Conservation (phyloP, 2,113 vertebrate genomes). For the Anhinga anhinga region DNA sequence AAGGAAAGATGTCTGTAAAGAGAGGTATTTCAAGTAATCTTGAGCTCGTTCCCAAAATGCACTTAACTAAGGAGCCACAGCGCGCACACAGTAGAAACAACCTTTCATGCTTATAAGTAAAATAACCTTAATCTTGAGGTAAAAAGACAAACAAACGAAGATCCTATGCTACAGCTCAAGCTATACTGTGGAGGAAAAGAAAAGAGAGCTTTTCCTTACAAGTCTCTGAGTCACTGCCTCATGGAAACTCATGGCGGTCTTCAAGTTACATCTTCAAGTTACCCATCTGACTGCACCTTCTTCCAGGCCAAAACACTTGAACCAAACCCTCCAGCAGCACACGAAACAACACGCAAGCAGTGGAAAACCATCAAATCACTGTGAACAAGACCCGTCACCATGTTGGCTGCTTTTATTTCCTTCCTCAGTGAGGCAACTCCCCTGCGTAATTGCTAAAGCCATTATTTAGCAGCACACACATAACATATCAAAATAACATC, state of each 20-base stretch:
- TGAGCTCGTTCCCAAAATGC: neutral
- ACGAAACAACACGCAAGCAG: accelerated
- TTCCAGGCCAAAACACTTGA: neutral
- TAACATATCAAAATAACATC: accelerated
- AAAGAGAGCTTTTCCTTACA: neutral
- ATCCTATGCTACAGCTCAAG: neutral
- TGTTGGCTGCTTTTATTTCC: accelerated
- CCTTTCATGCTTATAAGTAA: neutral
- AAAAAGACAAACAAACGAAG: neutral
- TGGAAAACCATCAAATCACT: neutral
- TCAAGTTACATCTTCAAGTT: neutral
- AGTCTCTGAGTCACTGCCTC: neutral
- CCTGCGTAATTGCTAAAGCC: accelerated
- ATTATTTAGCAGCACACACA: neutral
- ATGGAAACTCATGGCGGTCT: accelerated
- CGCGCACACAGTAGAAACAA: neutral
- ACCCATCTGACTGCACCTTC: neutral
- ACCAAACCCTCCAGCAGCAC: neutral
- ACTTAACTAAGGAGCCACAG: neutral
- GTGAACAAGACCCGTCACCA: accelerated
- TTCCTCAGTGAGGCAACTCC: neutral
- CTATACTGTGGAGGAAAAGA: neutral
- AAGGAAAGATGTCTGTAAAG: neutral
- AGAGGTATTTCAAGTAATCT: neutral
- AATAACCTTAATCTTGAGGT: neutral